A percentile compares a stretch with the other conserved stretches of the same genome.
phyloP scores from a whole-genome alignment of 2,113 vertebrate species.

The Lophura nycthemera region DNA sequence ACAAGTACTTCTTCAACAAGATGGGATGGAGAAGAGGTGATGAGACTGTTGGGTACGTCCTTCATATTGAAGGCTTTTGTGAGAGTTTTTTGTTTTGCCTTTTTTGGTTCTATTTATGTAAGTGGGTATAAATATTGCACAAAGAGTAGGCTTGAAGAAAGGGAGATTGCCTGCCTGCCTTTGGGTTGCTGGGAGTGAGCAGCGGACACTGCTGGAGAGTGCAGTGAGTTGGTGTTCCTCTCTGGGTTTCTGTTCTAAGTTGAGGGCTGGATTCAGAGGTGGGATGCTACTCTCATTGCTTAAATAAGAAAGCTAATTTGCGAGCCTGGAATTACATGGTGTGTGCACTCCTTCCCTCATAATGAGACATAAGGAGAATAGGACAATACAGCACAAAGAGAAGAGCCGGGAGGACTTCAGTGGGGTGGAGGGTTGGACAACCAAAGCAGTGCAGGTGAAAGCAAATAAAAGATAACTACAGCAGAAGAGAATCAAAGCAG shows the following conservation, averaged over 20 bases:
- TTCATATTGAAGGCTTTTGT: not conserved
- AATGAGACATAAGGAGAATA: not conserved
- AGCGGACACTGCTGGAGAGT: not conserved
- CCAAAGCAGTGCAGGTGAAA: not conserved
- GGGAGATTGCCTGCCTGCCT: constrained; percentile 13
- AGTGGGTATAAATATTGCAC: not conserved
- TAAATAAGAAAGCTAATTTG: not conserved
- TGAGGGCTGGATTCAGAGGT: not conserved
- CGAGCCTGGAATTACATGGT: not conserved
- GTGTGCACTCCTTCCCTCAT: not conserved
- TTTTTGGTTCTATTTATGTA: constrained; percentile 14
- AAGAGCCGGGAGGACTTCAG: not conserved
- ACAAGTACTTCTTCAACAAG: not conserved
- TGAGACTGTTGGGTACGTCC: not conserved
- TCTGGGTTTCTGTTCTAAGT: not conserved
- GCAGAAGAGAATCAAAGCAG: not conserved
- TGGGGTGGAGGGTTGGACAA: not conserved
- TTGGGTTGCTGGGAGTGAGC: accelerated
- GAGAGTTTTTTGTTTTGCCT: not conserved
- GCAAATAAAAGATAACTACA: not conserved
- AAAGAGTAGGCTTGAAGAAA: not conserved
- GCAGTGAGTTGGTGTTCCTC: not conserved
- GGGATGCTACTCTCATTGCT: not conserved
- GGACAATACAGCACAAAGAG: not conserved
- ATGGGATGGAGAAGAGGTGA: not conserved